phyloP scores from a whole-genome alignment of 2,888 invertebrate species.

The Apodemia mormo region DNA sequence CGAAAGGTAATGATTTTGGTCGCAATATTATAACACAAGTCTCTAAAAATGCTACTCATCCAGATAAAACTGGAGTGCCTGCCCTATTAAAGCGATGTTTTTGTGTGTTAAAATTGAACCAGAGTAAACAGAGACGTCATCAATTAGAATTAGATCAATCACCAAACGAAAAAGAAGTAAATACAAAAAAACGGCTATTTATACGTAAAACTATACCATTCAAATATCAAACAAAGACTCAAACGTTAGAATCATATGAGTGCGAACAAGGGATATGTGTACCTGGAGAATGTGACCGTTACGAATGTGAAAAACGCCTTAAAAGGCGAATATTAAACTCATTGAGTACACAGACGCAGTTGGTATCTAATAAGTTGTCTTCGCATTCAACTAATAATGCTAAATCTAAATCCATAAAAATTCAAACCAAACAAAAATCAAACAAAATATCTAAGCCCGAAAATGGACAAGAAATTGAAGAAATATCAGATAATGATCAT shows the following conservation, averaged over 20 bases:
- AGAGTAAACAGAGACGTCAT: slow-evolving; percentile 1
- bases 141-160: slow-evolving; percentile 33
- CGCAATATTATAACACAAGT: not conserved
- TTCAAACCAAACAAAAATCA: not conserved
- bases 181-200: not conserved
- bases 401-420: not conserved
- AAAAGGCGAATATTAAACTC: slow-evolving; percentile 7
- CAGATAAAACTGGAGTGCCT: not conserved
- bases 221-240: not conserved
- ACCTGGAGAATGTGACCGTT: slow-evolving; percentile 47
- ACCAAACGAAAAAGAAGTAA: slow-evolving; percentile 15
- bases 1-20: not conserved
- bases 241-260: slow-evolving; percentile 44
- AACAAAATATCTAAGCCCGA: not conserved
- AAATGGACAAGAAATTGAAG: not conserved
- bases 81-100: slow-evolving; percentile 27
- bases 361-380: not conserved
- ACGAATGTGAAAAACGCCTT: slow-evolving; percentile 32
- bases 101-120: slow-evolving; percentile 29
- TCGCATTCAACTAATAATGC: not conserved
- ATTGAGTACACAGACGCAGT: not conserved
- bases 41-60: not conserved
- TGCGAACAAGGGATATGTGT: slow-evolving; percentile 47
- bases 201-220: not conserved
- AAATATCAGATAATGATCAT: too few species aligned